A percentile compares a stretch with the other conserved stretches of the same genome.
Evolutionary conservation across 2,797 vertebrate species (phyloP).

Genomic region (Sebastiscus albofasciatus): DNA sequence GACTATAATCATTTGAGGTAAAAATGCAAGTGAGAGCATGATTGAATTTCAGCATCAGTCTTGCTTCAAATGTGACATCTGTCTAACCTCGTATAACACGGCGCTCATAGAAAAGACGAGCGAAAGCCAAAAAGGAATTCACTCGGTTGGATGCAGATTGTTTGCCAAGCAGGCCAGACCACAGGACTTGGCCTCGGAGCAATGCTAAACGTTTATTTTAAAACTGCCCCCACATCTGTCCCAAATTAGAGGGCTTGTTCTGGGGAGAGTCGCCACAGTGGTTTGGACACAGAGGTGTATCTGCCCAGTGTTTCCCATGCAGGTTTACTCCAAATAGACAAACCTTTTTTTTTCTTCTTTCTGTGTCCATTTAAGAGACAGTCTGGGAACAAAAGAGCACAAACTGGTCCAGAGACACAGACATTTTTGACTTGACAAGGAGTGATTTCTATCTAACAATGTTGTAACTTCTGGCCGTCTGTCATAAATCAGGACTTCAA

Average conservation of each 20-base stretch:
- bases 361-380: constrained; percentile 40
- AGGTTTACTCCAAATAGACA: constrained; percentile 76
- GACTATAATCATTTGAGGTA: constrained; percentile 21
- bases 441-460: constrained; percentile 36
- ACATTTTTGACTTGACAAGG: constrained; percentile 29
- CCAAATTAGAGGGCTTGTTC: constrained; percentile 80
- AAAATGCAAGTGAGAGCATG: constrained; percentile 22
- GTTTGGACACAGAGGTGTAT: constrained; percentile 73
- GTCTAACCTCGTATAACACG: constrained; percentile 3
- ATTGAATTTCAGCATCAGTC: constrained; percentile 35
- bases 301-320: constrained; percentile 72
- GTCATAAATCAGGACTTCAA: constrained; percentile 55
- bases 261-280: constrained; percentile 73
- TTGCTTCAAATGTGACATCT: constrained; percentile 41
- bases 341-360: constrained; percentile 25
- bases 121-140: constrained; percentile 47
- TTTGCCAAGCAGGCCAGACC: constrained; percentile 75
- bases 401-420: constrained; percentile 13
- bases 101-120: constrained; percentile 18
- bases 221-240: constrained; percentile 80
- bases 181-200: constrained; percentile 68
- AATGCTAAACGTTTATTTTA: constrained; percentile 76
- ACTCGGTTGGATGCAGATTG: constrained; percentile 57
- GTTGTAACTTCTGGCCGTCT: constrained; percentile 20
- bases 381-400: constrained; percentile 33